Evolutionary conservation across 37 sponge, comb jelly and placozoan species (phyloP), one percentile per base, ranked within the genome.

Genomic region (Dysidea cf. avara): DNA sequence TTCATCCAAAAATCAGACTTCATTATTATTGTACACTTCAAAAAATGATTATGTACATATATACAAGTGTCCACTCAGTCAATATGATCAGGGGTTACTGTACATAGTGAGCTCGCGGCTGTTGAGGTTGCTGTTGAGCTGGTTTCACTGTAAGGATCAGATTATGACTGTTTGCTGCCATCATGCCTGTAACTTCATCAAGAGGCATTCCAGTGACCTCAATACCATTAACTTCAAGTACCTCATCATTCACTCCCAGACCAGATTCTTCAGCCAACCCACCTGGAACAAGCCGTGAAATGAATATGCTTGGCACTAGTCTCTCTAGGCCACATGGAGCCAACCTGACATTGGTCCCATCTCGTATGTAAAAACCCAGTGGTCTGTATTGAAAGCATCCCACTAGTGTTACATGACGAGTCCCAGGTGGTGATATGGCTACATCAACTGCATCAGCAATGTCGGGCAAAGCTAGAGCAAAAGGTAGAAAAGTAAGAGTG

Each of bases 101-200:
- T n/a, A n/a, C n/a, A 12, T 66, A 49, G 24, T 35, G 14, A 0
- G 50, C 58, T 20, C 76, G 64, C 20, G 90, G 90, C 17, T 84
- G 83, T n/a, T 34, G 22, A 3, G 90, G 90, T 17, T 84, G 90
- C 0, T 55, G 80, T 18, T 56, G 34, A 18, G 87, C 90, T 17
- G 99, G 99, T 55, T 94, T 94, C 36, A 98, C 95, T 3, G 99
- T 98, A 38, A 98, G 88, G 65, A 98, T 98, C 39, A 98, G 80
- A 39, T 98, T 98, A 70, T 98, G 95, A 59, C 90, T 88, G 72
- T 98, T 98, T 0, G 99, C 99, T 0, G 94, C 92, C 99, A 98
- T 98, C 90, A 98, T 98, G 69, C 94, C 99, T 16, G 99, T 98
- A 30, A 98, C 99, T 58, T 98, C 95, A 65, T 98, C 99, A 64